phyloP scores from a whole-genome alignment of 2,797 vertebrate species.

The Lagodon rhomboides region DNA sequence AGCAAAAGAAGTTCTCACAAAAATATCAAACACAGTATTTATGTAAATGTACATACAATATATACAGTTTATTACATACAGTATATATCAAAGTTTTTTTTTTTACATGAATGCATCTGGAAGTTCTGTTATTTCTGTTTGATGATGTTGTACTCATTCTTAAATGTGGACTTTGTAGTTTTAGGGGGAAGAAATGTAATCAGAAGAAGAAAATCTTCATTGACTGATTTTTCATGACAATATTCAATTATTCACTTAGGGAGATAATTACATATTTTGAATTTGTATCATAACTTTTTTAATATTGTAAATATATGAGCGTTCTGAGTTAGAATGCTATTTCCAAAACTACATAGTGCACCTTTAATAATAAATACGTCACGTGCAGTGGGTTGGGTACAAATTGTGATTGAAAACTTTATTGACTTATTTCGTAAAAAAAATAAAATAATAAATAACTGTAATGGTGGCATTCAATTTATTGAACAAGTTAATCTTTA shows the following conservation, averaged over 20 bases:
- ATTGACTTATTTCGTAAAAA: not conserved
- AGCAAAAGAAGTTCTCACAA: not conserved
- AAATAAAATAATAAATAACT: not conserved
- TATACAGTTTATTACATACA: not conserved
- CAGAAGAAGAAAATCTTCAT: too few relatives aligned
- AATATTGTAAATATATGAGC: too few relatives aligned
- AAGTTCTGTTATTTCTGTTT: not conserved
- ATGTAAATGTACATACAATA: not conserved
- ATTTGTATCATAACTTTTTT: too few relatives aligned
- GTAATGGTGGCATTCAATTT: not conserved
- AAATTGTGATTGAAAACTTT: not conserved
- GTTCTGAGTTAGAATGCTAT: too few relatives aligned
- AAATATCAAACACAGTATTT: not conserved
- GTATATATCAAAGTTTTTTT: not conserved
- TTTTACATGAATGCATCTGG: not conserved
- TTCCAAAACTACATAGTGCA: too few relatives aligned
- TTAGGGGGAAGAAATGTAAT: too few relatives aligned
- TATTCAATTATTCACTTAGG: too few relatives aligned
- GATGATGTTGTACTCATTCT: not conserved
- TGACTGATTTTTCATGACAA: too few relatives aligned
- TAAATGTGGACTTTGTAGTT: not conserved
- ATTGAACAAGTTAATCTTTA: constrained; percentile 24
- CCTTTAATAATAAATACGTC: not conserved
- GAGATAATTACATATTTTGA: too few relatives aligned
- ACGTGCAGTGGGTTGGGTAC: not conserved